Percentiles rank a stretch among this genome's conserved stretches.
Evolutionary conservation across 2,888 invertebrate genomes (phyloP).

Genomic region (Noctua pronuba): DNA sequence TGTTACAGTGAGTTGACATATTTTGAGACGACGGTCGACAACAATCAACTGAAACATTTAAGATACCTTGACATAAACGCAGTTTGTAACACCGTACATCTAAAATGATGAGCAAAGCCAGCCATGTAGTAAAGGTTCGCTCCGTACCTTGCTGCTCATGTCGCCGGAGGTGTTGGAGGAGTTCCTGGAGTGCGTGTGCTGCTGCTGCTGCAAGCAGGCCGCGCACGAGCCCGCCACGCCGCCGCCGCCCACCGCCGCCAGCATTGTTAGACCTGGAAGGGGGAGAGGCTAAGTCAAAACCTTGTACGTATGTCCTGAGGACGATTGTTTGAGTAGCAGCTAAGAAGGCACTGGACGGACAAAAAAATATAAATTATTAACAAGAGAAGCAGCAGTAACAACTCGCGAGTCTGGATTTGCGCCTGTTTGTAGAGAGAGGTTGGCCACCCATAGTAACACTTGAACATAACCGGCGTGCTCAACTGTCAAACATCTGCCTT

Average conservation of each 20-base stretch:
- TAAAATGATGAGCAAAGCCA: neutral
- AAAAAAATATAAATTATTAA: neutral
- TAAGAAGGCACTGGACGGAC: neutral
- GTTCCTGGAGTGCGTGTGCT: slow-evolving; percentile 93
- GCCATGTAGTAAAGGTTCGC: neutral
- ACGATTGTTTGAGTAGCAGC: neutral
- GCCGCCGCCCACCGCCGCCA: slow-evolving; percentile 40
- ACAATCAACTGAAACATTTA: neutral
- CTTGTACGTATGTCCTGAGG: neutral
- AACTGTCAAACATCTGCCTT: neutral
- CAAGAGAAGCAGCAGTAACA: neutral
- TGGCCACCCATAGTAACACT: neutral
- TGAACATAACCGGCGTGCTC: neutral
- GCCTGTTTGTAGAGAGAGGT: neutral
- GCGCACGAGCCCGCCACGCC: slow-evolving; percentile 67
- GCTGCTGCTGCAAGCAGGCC: slow-evolving; percentile 80
- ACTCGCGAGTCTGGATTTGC: neutral
- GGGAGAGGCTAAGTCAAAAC: neutral
- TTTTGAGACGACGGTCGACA: neutral
- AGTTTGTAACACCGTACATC: neutral
- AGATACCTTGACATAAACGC: neutral
- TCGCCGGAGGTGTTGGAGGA: slow-evolving; percentile 93
- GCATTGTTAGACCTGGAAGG: slow-evolving; percentile 44
- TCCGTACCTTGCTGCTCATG: slow-evolving; percentile 87
- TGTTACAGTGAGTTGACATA: neutral